Conservation (phyloP, 2,797 vertebrate species). For the Melanotaenia maccullochi region DNA sequence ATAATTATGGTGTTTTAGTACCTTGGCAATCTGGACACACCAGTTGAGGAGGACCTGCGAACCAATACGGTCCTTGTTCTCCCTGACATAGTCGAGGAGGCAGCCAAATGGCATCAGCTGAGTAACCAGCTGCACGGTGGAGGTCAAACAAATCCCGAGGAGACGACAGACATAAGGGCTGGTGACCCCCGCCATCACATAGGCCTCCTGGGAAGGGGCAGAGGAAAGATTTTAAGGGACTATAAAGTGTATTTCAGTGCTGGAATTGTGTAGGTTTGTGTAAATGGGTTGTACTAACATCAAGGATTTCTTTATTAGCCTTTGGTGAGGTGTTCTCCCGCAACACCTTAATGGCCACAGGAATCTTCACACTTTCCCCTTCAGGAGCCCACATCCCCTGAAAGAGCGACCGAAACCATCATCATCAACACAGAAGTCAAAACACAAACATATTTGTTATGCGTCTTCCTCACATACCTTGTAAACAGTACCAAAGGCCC, state of each 20-base stretch:
- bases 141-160: slow-evolving; percentile 96
- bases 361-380: slow-evolving; percentile 94
- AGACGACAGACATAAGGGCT: slow-evolving; percentile 94
- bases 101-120: slow-evolving; percentile 99
- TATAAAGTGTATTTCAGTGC: background rate
- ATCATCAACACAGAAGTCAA: background rate
- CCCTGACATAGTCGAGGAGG: slow-evolving; percentile 96
- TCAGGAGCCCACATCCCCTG: slow-evolving; percentile 97
- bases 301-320: slow-evolving; percentile 98
- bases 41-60: slow-evolving; percentile 97
- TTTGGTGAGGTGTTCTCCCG: slow-evolving; percentile 97
- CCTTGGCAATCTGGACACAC: slow-evolving; percentile 99
- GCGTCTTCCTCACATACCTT: slow-evolving; percentile 81
- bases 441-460: background rate
- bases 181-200: slow-evolving; percentile 96
- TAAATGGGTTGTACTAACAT: slow-evolving; percentile 83
- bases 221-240: background rate
- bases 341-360: slow-evolving; percentile 97
- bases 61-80: slow-evolving; percentile 93
- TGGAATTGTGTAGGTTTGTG: background rate
- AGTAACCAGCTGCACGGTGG: slow-evolving; percentile 97
- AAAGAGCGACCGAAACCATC: slow-evolving; percentile 7
- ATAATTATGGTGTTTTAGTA: slow-evolving; percentile 53
- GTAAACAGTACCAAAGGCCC: slow-evolving; percentile 95
- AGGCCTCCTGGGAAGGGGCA: slow-evolving; percentile 87